Evolutionary conservation across 2,113 vertebrate species (phyloP).

Genomic region (Rhabdornis inornatus): DNA sequence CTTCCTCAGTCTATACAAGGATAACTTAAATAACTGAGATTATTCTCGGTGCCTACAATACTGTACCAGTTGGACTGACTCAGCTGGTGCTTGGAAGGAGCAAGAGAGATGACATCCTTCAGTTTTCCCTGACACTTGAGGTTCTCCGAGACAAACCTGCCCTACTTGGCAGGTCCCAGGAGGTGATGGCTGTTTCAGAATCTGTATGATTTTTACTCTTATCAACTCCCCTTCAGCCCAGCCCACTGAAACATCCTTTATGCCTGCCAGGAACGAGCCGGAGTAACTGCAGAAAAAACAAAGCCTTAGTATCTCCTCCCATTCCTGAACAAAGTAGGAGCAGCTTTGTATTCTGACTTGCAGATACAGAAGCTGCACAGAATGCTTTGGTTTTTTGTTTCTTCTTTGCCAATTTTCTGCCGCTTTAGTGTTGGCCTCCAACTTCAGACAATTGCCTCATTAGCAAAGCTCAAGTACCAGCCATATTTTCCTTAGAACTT

Average conservation of each 20-base stretch:
- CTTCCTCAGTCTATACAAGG: not conserved
- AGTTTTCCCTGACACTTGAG: not conserved
- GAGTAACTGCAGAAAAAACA: not conserved
- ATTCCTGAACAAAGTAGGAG: not conserved
- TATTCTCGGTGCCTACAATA: not conserved
- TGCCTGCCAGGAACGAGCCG: not conserved
- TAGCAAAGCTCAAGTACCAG: not conserved
- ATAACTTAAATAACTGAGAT: not conserved
- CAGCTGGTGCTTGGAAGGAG: not conserved
- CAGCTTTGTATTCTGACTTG: not conserved
- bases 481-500: not conserved
- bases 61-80: not conserved
- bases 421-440: not conserved
- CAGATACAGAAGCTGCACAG: not conserved
- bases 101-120: not conserved
- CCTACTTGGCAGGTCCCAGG: not conserved
- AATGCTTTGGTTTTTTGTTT: not conserved
- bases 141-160: not conserved
- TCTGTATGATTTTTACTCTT: fast-evolving
- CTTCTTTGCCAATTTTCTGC: not conserved
- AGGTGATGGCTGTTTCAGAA: not conserved
- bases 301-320: not conserved
- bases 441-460: not conserved
- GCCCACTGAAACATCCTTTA: not conserved
- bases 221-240: not conserved